phyloP scores from a whole-genome alignment of 2,888 invertebrate species.

The Conistra vaccinii region DNA sequence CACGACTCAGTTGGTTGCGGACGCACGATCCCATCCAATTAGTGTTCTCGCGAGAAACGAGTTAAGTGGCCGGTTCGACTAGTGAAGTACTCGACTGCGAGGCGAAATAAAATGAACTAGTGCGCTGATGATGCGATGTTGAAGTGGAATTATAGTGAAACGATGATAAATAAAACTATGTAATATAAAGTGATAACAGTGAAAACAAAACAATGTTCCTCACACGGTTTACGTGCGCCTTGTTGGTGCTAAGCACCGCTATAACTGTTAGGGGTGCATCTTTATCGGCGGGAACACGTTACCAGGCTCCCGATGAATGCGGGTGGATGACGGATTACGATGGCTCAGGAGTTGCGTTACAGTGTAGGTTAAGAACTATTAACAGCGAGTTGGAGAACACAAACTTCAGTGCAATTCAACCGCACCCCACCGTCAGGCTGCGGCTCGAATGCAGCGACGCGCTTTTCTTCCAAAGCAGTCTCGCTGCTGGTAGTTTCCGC shows the following conservation, averaged over 20 bases:
- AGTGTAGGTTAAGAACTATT: slow-evolving; percentile 94
- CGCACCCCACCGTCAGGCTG: slow-evolving; percentile 94
- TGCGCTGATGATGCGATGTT: slow-evolving; percentile 79
- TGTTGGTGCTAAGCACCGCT: slow-evolving; percentile 85
- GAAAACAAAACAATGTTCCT: slow-evolving; percentile 85
- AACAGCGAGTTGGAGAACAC: slow-evolving; percentile 96
- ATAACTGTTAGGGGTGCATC: slow-evolving; percentile 86
- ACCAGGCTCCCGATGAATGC: slow-evolving; percentile 95
- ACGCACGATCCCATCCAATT: slow-evolving; percentile 89
- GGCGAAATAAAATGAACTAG: slow-evolving; percentile 82
- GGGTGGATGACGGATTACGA: slow-evolving; percentile 94
- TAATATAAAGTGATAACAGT: slow-evolving; percentile 85
- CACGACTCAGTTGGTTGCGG: slow-evolving; percentile 75
- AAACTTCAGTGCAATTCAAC: slow-evolving; percentile 95
- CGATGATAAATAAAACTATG: slow-evolving; percentile 86
- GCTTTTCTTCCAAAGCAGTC: slow-evolving; percentile 94
- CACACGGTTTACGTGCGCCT: slow-evolving; percentile 83
- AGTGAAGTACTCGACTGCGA: slow-evolving; percentile 82
- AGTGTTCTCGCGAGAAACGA: slow-evolving; percentile 89
- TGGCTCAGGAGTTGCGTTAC: slow-evolving; percentile 93
- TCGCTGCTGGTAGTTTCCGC: slow-evolving; percentile 94
- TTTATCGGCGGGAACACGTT: slow-evolving; percentile 91
- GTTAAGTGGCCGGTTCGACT: slow-evolving; percentile 89
- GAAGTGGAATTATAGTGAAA: slow-evolving; percentile 82
- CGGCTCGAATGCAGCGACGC: slow-evolving; percentile 95